Evolutionary conservation across 2,797 vertebrate genomes (phyloP).

Genomic region (Synanceia verrucosa): DNA sequence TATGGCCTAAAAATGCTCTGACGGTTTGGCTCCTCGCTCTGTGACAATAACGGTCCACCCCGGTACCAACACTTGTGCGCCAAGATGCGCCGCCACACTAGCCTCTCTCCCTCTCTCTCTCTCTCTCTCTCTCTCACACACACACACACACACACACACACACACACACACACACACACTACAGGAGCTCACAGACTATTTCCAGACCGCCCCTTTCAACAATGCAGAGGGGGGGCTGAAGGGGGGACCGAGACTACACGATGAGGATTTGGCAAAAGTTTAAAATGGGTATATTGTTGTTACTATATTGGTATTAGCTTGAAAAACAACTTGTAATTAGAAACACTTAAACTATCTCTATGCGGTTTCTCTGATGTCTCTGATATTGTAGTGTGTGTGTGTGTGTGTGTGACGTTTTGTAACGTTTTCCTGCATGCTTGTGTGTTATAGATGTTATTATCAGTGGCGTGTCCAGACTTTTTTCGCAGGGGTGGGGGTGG

Average conservation of each 20-base stretch:
- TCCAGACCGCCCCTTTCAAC: conserved; percentile 82
- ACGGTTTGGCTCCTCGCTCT: conserved; percentile 18
- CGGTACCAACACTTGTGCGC: conserved; percentile 48
- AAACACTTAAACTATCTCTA: too few relatives aligned
- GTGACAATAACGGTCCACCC: conserved; percentile 52
- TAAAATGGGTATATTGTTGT: neutral
- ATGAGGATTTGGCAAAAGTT: conserved; percentile 26
- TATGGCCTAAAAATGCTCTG: conserved; percentile 4
- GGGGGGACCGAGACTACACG: conserved; percentile 60
- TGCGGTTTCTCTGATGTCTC: too few relatives aligned
- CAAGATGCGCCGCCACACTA: conserved; percentile 32
- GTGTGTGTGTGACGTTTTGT: neutral
- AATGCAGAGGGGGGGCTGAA: conserved; percentile 55
- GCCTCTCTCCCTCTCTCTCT: conserved; percentile 36
- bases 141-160: neutral
- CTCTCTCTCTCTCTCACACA: conserved; percentile 10
- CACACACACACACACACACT: conserved; percentile 15
- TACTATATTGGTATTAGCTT: neutral
- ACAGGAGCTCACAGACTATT: conserved; percentile 74
- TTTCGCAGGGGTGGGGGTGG: too few relatives aligned
- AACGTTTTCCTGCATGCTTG: neutral
- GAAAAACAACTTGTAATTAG: too few relatives aligned
- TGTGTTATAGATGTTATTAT: neutral
- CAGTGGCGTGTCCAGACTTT: too few relatives aligned
- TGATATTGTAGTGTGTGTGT: too few relatives aligned